Evolutionary conservation across 2,113 vertebrate species (phyloP), one percentile per base, ranked within the genome.

Genomic region (Andinoacara biseriatus): DNA sequence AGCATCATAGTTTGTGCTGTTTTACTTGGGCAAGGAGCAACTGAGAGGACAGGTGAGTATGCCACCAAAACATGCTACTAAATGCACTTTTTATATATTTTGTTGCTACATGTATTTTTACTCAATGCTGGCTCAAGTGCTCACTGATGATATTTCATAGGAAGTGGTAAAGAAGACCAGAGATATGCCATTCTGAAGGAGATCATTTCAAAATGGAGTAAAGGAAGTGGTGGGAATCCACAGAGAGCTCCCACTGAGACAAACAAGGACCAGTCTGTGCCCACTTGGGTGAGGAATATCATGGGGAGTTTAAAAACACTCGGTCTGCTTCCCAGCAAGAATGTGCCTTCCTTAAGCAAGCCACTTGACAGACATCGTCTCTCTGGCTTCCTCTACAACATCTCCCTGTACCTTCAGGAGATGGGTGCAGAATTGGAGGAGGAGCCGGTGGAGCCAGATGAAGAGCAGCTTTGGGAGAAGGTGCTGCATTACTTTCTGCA

Each of bases 351-450:
- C 20, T 81, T 94, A 22, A 93, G 90, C 65, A 94, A 94, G 69
- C 86, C 92, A 3, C 78, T 96, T 7, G 94, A 96, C 86, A 86
- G 93, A 67, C 94, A 94, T 57, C 91, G 95, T 26, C 94, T 96
- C 60, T 96, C 96, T 11, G 93, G 95, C 63, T 97, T 98, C 86
- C 94, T 98, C 54, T 95, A 96, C 90, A 97, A 97, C 88, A 95
- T 97, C 91, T 97, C 97, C 31, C 91, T 95, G 80, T 96, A 96
- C 76, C 95, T 97, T 69, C 96, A 97, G 76, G 96, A 97, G 87
- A 94, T 96, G 93, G 96, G 94, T 5, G 94, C 94, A 17, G 96
- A 96, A 76, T 86, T 95, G 0, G 94, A 96, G 58, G 94, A 94
- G 57, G 85, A 58, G 0, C 92, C 84, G 0, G 18, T 54, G 0